Conservation (phyloP, 2,797 vertebrate species). For the Chelidonichthys spinosus region DNA sequence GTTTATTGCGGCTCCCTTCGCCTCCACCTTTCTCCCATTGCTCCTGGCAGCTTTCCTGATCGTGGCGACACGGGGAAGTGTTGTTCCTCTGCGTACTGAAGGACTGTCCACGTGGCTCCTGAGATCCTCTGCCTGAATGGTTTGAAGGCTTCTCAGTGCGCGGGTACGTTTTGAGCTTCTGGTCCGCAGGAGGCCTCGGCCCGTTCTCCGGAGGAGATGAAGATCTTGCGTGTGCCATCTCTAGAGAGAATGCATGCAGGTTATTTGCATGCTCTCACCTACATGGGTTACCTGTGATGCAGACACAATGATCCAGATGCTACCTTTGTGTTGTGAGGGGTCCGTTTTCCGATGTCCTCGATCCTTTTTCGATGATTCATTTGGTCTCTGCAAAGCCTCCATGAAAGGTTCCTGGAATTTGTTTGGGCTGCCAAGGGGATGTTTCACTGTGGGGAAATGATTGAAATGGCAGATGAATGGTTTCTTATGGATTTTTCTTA, state of each 20-base stretch:
- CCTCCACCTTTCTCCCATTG: slow-evolving; percentile 84
- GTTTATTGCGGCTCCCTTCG: slow-evolving; percentile 80
- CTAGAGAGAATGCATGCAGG: slow-evolving; percentile 58
- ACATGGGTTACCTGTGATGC: background rate
- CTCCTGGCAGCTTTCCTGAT: slow-evolving; percentile 87
- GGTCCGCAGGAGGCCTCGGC: slow-evolving; percentile 77
- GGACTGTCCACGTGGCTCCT: slow-evolving; percentile 74
- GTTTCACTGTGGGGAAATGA: slow-evolving; percentile 84
- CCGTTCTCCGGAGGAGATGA: slow-evolving; percentile 83
- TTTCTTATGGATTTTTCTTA: slow-evolving; percentile 4
- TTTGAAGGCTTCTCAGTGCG: slow-evolving; percentile 76
- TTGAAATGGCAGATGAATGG: slow-evolving; percentile 23
- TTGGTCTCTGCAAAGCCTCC: slow-evolving; percentile 88
- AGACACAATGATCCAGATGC: background rate
- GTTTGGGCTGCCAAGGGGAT: slow-evolving; percentile 84
- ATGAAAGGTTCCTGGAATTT: slow-evolving; percentile 89
- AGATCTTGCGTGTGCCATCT: slow-evolving; percentile 71
- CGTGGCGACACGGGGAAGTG: slow-evolving; percentile 58
- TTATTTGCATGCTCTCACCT: background rate
- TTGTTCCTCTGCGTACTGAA: slow-evolving; percentile 63
- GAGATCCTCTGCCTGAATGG: slow-evolving; percentile 75
- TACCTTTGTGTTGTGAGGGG: slow-evolving; percentile 83
- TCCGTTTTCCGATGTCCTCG: slow-evolving; percentile 86
- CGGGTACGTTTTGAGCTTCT: slow-evolving; percentile 81
- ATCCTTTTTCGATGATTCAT: slow-evolving; percentile 89